Evolutionary conservation across 2,888 invertebrate species (phyloP), one percentile per base, ranked within the genome.

Genomic region (Sceliomorpha sp.): DNA sequence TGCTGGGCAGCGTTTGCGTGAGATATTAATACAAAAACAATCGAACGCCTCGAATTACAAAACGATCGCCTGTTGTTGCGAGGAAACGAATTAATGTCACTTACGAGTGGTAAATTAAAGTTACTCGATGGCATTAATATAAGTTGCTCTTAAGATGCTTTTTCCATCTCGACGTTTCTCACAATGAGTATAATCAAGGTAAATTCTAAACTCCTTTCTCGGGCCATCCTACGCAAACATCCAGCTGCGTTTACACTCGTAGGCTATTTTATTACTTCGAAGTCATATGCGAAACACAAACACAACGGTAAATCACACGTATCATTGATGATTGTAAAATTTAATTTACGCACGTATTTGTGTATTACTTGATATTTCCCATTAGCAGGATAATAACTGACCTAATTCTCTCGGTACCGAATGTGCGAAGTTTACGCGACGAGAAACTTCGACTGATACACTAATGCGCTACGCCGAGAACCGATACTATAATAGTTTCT

Each of bases 301-400:
- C 79, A 81, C 76, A 79, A 76, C 82, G 75, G 80, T 79, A 80
- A 81, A 84, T 83, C 82, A 80, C 74, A 73, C 76, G 75, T 79
- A 81, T 82, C 79, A 75, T 77, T 75, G 72, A 60, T 47, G 75
- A 73, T 70, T 75, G 79, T 81, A 81, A 80, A 82, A 83, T 83
- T 83, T 84, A 78, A 83, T 84, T 83, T 81, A 79, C 79, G 75
- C 75, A 72, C 75, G 77, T 82, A 80, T 83, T 81, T 82, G 76
- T 77, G 74, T 76, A 76, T 75, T 80, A 84, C 81, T 83, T 83
- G 82, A 81, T 85, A 83, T 84, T 84, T 84, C 82, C 79, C 80
- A 83, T 84, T 84, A 85, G 82, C 78, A 74, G 79, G 79, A 81
- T 80, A 84, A 63, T 70, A 85, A 83, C 80, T 82, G 84, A 84